Evolutionary conservation across 2,888 invertebrate species (phyloP), one percentile per base, ranked within the genome.

Genomic region (Diachrysia chrysitis): DNA sequence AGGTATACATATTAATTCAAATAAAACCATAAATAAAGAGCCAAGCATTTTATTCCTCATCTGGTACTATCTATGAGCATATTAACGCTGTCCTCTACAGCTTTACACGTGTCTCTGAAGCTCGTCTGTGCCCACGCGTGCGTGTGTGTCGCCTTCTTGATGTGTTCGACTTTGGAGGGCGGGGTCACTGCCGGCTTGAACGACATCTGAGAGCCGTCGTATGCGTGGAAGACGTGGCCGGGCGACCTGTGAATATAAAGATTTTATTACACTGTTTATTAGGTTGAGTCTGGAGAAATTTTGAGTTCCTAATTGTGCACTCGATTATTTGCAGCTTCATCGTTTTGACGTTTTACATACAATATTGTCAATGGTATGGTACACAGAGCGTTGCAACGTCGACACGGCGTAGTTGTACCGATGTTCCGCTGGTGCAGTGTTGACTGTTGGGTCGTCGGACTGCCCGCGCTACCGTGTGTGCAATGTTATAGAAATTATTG

Each of bases 141-240:
- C 12, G 82, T 79, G 9, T 69, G 59, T 3, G 73, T n/a, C 4
- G 42, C 10, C 56, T 81, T 89, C 81, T 79, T 76, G 55, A 69
- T 78, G 83, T 89, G 73, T 89, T 92, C 90, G 23, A 87, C 17
- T 3, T 71, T 91, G 79, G 95, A 96, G 0, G 97, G 97, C 53
- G 97, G 92, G n/a, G 97, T 96, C 21, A 98, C 95, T 0, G 97
- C 86, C 0, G 98, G 98, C 87, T 97, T 97, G 87, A 98, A 98
- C 4, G 96, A 94, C 96, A 98, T 97, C 83, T 96, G 93, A 0
- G 96, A 96, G 64, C 97, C 97, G 88, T 97, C 96, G 89, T 96
- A 97, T 58, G 96, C 92, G 0, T 92, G 90, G 83, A 96, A 97
- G 23, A 97, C 90, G 77, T 97, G 96, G 58, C 96, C 95, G 0